Evolutionary conservation across 2,888 invertebrate genomes (phyloP).

Genomic region (Amphipyra berbera): DNA sequence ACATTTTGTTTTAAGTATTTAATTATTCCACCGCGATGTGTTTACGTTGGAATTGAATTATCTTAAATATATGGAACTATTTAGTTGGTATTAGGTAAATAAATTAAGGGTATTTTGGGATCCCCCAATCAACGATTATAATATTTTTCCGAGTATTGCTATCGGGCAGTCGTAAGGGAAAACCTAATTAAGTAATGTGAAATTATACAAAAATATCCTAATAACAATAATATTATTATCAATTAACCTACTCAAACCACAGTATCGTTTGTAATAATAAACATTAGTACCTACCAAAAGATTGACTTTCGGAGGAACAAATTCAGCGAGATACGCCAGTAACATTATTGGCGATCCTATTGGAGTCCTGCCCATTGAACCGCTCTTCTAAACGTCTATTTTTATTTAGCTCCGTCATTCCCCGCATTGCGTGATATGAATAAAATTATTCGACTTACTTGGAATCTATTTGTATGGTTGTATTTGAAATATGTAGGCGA

Average conservation of each 20-base stretch:
- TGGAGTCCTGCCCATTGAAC: slow-evolving; percentile 37
- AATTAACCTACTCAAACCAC: no score
- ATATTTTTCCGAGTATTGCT: no score
- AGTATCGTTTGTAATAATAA: no score
- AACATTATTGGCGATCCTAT: slow-evolving; percentile 19
- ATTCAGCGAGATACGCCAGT: slow-evolving; percentile 8
- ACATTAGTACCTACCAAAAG: no score
- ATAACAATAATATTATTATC: no score
- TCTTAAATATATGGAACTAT: no score
- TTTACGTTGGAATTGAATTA: slow-evolving; percentile 2
- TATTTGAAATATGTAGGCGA: slow-evolving; percentile 9
- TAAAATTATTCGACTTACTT: slow-evolving; percentile 31
- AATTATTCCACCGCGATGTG: slow-evolving; percentile 7
- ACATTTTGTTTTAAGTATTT: slow-evolving; percentile 14
- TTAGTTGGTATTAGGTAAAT: no score
- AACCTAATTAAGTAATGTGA: no score
- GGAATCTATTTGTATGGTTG: slow-evolving; percentile 13
- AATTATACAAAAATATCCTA: no score
- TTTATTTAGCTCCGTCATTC: slow-evolving; percentile 53
- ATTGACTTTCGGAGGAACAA: slow-evolving; percentile 12
- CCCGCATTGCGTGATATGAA: slow-evolving; percentile 44
- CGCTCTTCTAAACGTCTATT: slow-evolving; percentile 55
- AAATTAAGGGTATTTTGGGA: no score
- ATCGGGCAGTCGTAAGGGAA: no score
- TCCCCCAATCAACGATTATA: no score